phyloP scores from a whole-genome alignment of 2,113 vertebrate genomes.

The Prochilodus magdalenae region DNA sequence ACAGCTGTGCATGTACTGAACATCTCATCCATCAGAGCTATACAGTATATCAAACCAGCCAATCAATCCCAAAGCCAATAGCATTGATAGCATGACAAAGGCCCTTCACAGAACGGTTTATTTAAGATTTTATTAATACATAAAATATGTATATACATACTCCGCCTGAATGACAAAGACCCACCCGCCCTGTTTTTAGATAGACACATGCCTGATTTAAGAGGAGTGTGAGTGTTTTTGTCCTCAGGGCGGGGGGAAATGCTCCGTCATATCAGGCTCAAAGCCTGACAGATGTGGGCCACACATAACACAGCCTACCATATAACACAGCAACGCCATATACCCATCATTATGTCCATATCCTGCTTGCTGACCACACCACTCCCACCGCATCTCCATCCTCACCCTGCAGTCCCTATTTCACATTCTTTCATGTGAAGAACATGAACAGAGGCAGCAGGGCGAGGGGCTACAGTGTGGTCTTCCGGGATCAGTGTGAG shows the following conservation, averaged over 20 bases:
- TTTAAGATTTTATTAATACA: too few relatives aligned
- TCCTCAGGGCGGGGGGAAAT: not conserved
- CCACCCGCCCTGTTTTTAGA: not conserved
- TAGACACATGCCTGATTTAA: not conserved
- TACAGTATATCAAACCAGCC: slow-evolving; percentile 9
- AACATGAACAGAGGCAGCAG: not conserved
- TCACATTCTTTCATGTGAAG: too few relatives aligned
- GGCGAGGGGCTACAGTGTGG: not conserved
- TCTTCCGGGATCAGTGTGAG: not conserved
- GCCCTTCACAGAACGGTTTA: too few relatives aligned
- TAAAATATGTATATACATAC: too few relatives aligned
- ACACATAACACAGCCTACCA: too few relatives aligned
- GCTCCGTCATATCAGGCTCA: slow-evolving; percentile 31
- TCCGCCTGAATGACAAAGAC: not conserved
- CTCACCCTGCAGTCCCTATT: too few relatives aligned
- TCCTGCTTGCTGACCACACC: too few relatives aligned
- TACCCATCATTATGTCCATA: too few relatives aligned
- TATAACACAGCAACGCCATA: too few relatives aligned
- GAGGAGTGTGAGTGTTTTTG: slow-evolving; percentile 5
- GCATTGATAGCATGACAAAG: not conserved
- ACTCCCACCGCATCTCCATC: too few relatives aligned
- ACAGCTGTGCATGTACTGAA: not conserved
- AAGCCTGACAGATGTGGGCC: slow-evolving; percentile 26
- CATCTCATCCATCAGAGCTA: not conserved
- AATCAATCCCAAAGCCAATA: slow-evolving; percentile 11